Conservation (phyloP, 2,113 vertebrate species). For the Hyaena hyaena region DNA sequence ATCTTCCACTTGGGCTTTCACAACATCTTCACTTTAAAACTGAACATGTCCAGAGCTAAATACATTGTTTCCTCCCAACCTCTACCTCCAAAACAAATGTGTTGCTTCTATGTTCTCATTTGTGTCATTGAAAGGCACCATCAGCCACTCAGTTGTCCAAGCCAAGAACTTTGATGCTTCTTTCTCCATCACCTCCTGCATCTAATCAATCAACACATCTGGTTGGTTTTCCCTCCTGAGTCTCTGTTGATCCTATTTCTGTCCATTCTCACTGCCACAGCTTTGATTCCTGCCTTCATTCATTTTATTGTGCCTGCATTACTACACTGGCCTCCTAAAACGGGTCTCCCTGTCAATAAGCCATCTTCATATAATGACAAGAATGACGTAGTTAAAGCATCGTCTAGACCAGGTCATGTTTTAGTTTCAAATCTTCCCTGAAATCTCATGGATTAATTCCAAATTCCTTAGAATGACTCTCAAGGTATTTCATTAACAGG, state of each 20-base stretch:
- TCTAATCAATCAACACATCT: neutral
- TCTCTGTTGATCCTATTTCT: neutral
- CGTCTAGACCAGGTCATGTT: neutral
- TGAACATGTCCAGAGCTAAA: constrained; percentile 1
- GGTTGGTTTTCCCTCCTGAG: neutral
- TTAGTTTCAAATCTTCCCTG: constrained; percentile 25
- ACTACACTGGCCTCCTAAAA: neutral
- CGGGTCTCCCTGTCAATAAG: constrained; percentile 4
- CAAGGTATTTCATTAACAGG: neutral
- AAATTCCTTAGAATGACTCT: constrained; percentile 23
- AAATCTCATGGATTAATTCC: neutral
- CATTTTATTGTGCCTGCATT: constrained; percentile 17
- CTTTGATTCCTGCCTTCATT: constrained; percentile 38
- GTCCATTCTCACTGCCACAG: constrained; percentile 20
- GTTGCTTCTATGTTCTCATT: constrained; percentile 39
- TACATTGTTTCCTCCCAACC: neutral
- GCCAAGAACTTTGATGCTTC: constrained; percentile 9
- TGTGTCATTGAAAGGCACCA: neutral
- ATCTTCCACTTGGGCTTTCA: constrained; percentile 37
- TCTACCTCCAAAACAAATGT: neutral
- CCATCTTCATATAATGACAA: constrained; percentile 4
- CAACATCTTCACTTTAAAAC: constrained; percentile 43
- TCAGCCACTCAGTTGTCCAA: neutral
- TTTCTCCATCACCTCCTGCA: neutral
- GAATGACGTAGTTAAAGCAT: constrained; percentile 6